phyloP scores from a whole-genome alignment of 2,888 invertebrate genomes.

The Macrosiphum euphorbiae region DNA sequence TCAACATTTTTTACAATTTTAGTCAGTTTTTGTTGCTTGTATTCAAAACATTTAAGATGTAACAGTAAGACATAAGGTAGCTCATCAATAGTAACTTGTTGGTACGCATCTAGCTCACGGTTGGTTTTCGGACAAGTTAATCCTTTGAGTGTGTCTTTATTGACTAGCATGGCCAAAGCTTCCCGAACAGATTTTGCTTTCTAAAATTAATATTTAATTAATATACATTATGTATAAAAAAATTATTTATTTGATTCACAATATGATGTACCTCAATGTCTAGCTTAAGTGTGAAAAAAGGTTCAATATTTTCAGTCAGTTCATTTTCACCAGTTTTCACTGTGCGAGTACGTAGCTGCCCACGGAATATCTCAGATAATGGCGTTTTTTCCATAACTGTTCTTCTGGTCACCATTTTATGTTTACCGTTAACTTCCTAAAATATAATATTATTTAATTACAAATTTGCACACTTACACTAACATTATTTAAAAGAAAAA shows the following conservation, averaged over 20 bases:
- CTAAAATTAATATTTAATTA: slow-evolving; percentile 72
- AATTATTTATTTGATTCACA: background rate
- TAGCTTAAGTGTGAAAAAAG: slow-evolving; percentile 94
- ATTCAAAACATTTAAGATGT: slow-evolving; percentile 95
- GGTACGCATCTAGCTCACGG: slow-evolving; percentile 88
- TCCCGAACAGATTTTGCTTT: slow-evolving; percentile 87
- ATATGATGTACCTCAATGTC: slow-evolving; percentile 86
- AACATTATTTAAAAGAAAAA: background rate
- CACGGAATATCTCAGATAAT: slow-evolving; percentile 93
- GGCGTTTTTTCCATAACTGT: slow-evolving; percentile 88
- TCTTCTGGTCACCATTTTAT: slow-evolving; percentile 89
- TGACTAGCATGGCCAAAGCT: slow-evolving; percentile 88
- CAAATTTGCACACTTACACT: background rate
- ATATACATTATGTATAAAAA: background rate
- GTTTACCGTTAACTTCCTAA: slow-evolving; percentile 83
- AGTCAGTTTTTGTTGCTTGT: slow-evolving; percentile 86
- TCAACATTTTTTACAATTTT: slow-evolving; percentile 93
- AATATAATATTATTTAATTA: slow-evolving; percentile 61
- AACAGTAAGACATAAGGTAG: slow-evolving; percentile 89
- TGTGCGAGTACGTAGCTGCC: slow-evolving; percentile 87
- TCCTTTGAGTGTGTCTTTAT: slow-evolving; percentile 83
- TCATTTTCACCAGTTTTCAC: slow-evolving; percentile 77
- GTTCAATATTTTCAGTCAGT: slow-evolving; percentile 92
- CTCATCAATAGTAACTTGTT: slow-evolving; percentile 89
- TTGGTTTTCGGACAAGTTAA: slow-evolving; percentile 86